These are phyloP conservation scores for Conomelus anceps DNA, from an alignment of 2,888 invertebrate species.

Conservation along the genomic window DNA sequence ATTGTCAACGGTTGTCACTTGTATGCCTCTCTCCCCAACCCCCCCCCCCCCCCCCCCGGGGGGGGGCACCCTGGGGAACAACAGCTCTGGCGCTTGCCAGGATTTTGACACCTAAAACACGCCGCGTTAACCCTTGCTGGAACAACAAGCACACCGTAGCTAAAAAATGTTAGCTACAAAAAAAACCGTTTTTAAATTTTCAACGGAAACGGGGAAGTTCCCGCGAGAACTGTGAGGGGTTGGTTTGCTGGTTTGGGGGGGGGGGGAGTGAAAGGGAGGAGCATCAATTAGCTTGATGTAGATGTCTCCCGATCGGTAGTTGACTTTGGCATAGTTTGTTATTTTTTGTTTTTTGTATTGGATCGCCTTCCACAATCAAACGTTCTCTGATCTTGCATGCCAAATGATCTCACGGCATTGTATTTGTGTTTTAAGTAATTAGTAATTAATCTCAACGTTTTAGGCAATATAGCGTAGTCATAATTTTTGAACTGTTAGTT, in stretches of 20 bases:
- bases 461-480: no score
- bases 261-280: neutral
- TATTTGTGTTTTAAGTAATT: no score
- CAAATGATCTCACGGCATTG: no score
- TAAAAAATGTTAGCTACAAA: neutral
- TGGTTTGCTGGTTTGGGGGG: neutral
- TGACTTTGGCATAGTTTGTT: neutral
- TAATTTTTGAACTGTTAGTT: no score
- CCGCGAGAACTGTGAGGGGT: neutral
- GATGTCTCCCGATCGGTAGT: neutral
- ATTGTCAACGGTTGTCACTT: conserved; percentile 2
- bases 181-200: neutral
- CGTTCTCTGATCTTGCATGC: no score
- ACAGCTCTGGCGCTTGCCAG: neutral
- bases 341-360: neutral
- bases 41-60: neutral
- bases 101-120: neutral
- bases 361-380: no score
- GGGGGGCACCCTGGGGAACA: conserved; percentile 4
- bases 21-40: neutral
- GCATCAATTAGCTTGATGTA: neutral
- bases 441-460: no score
- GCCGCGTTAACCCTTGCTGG: neutral
- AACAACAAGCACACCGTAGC: no score
- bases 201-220: neutral